Conservation (phyloP, 2,113 vertebrate genomes). For the Nesogale talazaci region DNA sequence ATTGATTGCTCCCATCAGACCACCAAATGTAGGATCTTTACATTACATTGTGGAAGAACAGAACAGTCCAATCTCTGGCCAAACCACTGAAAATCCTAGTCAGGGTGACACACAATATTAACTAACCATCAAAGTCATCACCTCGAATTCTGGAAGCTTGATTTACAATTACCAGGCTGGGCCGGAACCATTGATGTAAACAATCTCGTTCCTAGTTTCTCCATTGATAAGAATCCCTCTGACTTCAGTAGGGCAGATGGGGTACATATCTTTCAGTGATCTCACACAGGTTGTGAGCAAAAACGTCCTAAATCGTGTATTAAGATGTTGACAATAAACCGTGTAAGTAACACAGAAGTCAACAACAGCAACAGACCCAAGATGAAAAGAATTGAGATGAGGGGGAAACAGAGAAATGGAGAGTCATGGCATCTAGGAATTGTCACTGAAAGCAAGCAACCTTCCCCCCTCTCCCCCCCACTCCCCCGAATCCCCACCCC, state of each 20-base stretch:
- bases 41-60: neutral
- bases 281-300: slow-evolving; percentile 37
- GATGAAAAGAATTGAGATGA: neutral
- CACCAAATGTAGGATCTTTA: neutral
- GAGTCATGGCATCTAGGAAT: neutral
- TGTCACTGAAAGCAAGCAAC: neutral
- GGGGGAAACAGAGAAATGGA: neutral
- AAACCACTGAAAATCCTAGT: neutral
- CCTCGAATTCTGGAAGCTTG: neutral
- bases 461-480: too few relatives aligned
- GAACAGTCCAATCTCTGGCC: neutral
- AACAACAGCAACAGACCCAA: neutral
- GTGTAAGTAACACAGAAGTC: slow-evolving; percentile 1
- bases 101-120: neutral
- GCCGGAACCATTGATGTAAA: neutral
- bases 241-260: neutral
- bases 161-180: neutral
- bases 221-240: neutral
- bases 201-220: neutral
- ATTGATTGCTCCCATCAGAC: neutral
- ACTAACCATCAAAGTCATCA: neutral
- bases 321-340: slow-evolving; percentile 40
- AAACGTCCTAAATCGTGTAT: neutral
- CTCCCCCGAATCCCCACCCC: too few relatives aligned
- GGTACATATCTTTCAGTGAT: neutral